These are phyloP conservation scores for Neolamprologus kungweensis DNA, from an alignment of 2,113 vertebrate species.

Conservation along the genomic window DNA sequence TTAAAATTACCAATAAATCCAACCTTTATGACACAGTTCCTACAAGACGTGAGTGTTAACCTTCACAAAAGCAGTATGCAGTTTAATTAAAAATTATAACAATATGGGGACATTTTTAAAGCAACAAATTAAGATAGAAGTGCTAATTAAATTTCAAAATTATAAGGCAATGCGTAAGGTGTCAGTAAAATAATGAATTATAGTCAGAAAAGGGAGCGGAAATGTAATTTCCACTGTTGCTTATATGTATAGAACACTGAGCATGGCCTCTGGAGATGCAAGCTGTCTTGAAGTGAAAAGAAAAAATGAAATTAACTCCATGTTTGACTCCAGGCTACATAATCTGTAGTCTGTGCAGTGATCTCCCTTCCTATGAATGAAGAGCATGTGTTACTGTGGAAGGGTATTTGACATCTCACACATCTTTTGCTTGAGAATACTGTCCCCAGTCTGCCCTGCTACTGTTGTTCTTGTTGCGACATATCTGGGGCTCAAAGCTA, in stretches of 20 bases:
- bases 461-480: slow-evolving; percentile 18
- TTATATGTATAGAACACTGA: background rate
- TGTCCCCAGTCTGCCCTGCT: background rate
- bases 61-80: background rate
- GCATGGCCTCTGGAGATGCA: background rate
- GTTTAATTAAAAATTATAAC: background rate
- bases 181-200: background rate
- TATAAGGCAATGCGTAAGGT: background rate
- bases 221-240: background rate
- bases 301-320: background rate
- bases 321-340: background rate
- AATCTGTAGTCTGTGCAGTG: background rate
- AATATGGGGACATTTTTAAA: background rate
- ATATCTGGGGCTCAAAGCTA: slow-evolving; percentile 55
- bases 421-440: background rate
- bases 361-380: background rate
- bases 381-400: background rate
- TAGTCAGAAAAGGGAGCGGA: background rate
- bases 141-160: background rate
- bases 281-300: background rate
- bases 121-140: background rate
- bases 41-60: background rate
- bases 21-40: background rate
- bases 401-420: background rate
- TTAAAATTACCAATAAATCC: background rate